phyloP scores from a whole-genome alignment of 2,888 invertebrate genomes.

The Aphidoletes aphidimyza region DNA sequence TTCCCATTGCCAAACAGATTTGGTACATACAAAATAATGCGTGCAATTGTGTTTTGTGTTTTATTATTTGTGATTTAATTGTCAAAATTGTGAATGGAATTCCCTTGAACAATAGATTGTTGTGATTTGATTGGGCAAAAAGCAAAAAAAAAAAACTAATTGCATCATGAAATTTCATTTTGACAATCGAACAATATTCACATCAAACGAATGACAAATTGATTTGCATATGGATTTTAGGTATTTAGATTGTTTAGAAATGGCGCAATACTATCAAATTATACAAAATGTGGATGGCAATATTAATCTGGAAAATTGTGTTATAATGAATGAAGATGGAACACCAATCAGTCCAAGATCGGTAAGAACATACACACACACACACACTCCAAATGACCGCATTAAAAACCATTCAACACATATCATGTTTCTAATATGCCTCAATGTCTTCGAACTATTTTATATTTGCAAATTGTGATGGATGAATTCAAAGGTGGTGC shows the following conservation, averaged over 20 bases:
- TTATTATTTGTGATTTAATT: background rate
- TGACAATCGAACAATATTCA: background rate
- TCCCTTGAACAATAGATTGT: background rate
- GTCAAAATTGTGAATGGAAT: background rate
- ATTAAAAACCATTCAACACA: too few species aligned
- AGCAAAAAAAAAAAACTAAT: background rate
- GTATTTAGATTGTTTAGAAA: constrained; percentile 61
- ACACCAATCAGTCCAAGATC: constrained; percentile 57
- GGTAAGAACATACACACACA: too few species aligned
- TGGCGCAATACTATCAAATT: constrained; percentile 79
- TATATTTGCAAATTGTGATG: too few species aligned
- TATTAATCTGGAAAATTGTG: constrained; percentile 68
- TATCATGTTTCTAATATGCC: too few species aligned
- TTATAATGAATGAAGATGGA: constrained; percentile 59
- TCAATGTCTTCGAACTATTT: too few species aligned
- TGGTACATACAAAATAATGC: background rate
- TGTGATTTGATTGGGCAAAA: background rate
- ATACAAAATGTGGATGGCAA: constrained; percentile 73
- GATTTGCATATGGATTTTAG: background rate
- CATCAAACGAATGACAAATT: background rate
- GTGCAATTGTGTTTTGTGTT: background rate
- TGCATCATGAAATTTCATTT: background rate
- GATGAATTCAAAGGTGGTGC: too few species aligned
- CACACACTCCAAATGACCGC: too few species aligned
- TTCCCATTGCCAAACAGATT: background rate